Percentiles rank a stretch among this genome's conserved stretches.
phyloP scores from a whole-genome alignment of 2,113 vertebrate genomes.

The Dasyurus viverrinus region DNA sequence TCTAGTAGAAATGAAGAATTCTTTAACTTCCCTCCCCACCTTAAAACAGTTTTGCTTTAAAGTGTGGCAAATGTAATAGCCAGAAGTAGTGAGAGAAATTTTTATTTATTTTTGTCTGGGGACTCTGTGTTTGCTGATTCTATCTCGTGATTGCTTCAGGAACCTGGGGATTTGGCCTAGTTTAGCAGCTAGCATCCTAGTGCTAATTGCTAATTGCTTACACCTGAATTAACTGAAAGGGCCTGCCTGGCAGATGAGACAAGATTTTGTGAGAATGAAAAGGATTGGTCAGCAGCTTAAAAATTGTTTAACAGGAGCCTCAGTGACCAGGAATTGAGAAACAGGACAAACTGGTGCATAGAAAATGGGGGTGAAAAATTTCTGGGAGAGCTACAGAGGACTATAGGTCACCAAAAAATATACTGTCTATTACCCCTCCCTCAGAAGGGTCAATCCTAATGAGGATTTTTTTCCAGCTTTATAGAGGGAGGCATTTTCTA shows the following conservation, averaged over 20 bases:
- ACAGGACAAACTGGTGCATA: background rate
- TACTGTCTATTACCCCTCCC: background rate
- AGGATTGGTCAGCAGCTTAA: background rate
- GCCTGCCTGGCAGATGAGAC: background rate
- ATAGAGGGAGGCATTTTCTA: background rate
- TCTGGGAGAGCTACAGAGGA: background rate
- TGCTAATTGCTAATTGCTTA: background rate
- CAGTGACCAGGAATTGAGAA: background rate
- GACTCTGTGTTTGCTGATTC: background rate
- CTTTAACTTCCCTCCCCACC: background rate
- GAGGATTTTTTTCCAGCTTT: background rate
- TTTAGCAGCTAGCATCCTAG: background rate
- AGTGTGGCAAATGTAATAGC: background rate
- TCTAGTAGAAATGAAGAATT: background rate
- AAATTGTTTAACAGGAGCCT: background rate
- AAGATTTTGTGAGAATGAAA: background rate
- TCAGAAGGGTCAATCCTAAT: background rate
- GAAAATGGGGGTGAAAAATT: background rate
- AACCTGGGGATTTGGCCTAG: background rate
- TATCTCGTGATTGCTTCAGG: background rate
- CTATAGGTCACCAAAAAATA: background rate
- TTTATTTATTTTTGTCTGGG: conserved; percentile 2
- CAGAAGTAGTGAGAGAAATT: background rate
- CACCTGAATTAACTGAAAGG: background rate
- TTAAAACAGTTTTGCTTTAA: background rate